Evolutionary conservation across 2,888 invertebrate species (phyloP).

Genomic region (Chamaedrilus cognettii): DNA sequence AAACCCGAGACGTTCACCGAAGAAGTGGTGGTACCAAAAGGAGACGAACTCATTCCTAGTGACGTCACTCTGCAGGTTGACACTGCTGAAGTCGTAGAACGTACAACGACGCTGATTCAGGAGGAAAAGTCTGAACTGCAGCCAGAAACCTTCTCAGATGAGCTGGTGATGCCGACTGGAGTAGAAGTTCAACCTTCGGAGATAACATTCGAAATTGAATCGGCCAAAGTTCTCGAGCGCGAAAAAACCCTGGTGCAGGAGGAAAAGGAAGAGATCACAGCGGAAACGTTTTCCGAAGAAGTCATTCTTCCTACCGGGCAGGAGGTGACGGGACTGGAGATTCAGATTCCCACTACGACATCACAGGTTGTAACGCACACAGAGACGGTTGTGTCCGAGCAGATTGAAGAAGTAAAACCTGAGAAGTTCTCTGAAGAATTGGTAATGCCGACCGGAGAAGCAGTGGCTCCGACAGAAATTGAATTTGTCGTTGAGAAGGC

Average conservation of each 20-base stretch:
- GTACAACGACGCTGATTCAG: background rate
- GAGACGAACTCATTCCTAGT: background rate
- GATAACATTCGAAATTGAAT: background rate
- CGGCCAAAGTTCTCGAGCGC: background rate
- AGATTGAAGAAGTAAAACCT: background rate
- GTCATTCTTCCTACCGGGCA: constrained; percentile 6
- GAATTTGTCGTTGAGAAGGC: background rate
- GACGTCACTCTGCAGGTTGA: background rate
- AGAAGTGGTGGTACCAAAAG: background rate
- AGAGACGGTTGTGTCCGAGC: background rate
- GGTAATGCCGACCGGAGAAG: background rate
- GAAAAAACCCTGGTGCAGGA: background rate
- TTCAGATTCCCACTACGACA: constrained; percentile 4
- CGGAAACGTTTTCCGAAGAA: background rate
- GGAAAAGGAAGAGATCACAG: background rate
- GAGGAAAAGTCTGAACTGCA: background rate
- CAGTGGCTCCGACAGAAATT: background rate
- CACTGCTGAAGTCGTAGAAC: background rate
- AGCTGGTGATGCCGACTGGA: constrained; percentile 10
- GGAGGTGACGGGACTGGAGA: constrained; percentile 14
- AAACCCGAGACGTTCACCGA: background rate
- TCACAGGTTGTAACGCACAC: background rate
- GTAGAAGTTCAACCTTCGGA: constrained; percentile 9
- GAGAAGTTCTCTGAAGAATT: background rate
- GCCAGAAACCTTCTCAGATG: background rate